Evolutionary conservation across 2,797 vertebrate genomes (phyloP).

Genomic region (Propithecus perrieri): DNA sequence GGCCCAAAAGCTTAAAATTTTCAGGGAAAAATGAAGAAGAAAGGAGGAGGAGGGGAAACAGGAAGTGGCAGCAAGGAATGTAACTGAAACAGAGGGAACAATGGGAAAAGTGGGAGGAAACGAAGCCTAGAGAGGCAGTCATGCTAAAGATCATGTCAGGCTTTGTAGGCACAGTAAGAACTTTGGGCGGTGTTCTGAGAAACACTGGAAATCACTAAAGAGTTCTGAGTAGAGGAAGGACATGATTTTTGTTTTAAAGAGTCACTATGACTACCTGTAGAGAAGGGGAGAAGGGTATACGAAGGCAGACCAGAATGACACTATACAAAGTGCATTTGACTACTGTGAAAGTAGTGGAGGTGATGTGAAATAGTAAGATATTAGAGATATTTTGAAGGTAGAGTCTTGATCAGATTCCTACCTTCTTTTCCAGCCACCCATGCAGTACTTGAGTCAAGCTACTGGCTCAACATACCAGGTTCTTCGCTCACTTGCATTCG

Average conservation of each 20-base stretch:
- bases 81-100: background rate
- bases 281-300: background rate
- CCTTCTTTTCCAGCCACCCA: background rate
- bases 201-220: background rate
- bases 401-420: background rate
- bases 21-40: background rate
- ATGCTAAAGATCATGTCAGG: background rate
- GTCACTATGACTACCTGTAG: background rate
- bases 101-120: background rate
- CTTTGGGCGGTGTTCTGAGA: background rate
- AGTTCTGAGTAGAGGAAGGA: background rate
- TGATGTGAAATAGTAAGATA: background rate
- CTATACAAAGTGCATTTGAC: background rate
- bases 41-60: background rate
- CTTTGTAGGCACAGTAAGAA: background rate
- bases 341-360: background rate
- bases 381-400: background rate
- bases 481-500: background rate
- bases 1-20: background rate
- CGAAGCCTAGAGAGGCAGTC: background rate
- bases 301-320: background rate
- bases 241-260: background rate
- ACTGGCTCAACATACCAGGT: background rate
- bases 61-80: background rate
- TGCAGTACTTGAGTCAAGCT: background rate